phyloP scores from a whole-genome alignment of 2,888 invertebrate genomes.

The Odontothrips loti region DNA sequence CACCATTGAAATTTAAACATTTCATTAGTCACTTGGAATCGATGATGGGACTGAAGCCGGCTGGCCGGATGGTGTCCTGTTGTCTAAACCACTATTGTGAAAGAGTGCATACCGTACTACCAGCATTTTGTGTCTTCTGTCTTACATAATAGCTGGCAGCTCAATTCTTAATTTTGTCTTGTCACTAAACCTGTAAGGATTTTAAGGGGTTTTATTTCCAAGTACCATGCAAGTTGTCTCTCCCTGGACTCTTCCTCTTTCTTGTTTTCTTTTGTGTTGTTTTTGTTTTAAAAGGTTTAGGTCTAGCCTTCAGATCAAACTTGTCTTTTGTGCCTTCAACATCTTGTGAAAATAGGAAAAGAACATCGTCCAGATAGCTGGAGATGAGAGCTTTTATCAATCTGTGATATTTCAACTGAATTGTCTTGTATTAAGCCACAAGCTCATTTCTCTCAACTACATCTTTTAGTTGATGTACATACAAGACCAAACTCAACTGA shows the following conservation, averaged over 20 bases:
- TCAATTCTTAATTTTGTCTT: conserved; percentile 23
- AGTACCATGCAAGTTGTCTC: not conserved
- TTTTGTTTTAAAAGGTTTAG: conserved; percentile 19
- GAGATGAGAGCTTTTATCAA: conserved; percentile 25
- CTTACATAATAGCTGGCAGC: not conserved
- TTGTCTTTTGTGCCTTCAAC: conserved; percentile 19
- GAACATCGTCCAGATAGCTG: conserved; percentile 16
- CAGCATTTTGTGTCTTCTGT: not conserved
- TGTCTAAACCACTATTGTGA: not conserved
- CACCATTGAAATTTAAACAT: not conserved
- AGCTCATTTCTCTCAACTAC: conserved; percentile 20
- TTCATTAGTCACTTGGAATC: not conserved
- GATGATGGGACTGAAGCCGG: not conserved
- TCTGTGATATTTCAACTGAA: conserved; percentile 25
- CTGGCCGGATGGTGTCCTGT: not conserved
- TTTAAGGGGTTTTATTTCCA: not conserved
- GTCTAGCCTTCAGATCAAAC: conserved; percentile 22
- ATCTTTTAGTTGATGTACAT: conserved; percentile 10
- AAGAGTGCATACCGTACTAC: not conserved
- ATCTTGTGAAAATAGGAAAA: conserved; percentile 18
- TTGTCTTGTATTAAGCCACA: conserved; percentile 23
- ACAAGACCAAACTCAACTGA: conserved; percentile 22
- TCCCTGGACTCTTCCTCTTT: conserved; percentile 9
- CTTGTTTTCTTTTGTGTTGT: conserved; percentile 18
- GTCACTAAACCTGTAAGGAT: conserved; percentile 9